Evolutionary conservation across 1,140 invertebrate species (phyloP), one percentile per base, ranked within the genome.

Genomic region (Zaprionus inermis): DNA sequence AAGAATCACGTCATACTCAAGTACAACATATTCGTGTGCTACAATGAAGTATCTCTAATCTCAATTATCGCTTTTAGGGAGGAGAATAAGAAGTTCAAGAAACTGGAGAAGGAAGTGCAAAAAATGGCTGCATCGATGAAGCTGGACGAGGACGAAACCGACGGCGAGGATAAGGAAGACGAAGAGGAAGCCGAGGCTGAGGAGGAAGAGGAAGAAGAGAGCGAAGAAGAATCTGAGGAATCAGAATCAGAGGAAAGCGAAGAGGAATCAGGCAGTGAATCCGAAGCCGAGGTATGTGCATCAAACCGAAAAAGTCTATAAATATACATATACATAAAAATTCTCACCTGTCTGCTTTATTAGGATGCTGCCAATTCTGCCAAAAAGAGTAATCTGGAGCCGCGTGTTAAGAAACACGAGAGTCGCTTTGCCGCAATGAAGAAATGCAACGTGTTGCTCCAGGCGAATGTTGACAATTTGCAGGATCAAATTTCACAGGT

Each of bases 121-220:
- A 97, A 97, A 93, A 97, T 98, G 96, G 96, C 96, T 0, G 95
- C 95, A 16, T 93, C 97, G 65, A 96, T 97, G 95, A 96, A 95
- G 68, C 96, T 96, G 76, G 94, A 94, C 3, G 95, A 96, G 12
- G 96, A 96, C n/a, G 95, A 96, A 5, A 95, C 95, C 14, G 95
- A 95, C 36, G 94, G 95, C 46, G 94, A 95, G 49, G 95, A 96
- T 69, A 93, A 94, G 38, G 82, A 81, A 20, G 85, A 95, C 22
- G 94, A 95, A 68, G 94, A 95, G 68, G 93, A 94, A 69, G 93
- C 94, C 63, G 95, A 96, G 66, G 94, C 95, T 79, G 84, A 75
- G 24, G 51, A 77, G 7, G 84, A 94, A 94, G 61, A 94, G 93
- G 95, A 95, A 34, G 94, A 95, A 34, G 94, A 95, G 72, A 93